Conservation (phyloP, 1,140 invertebrate species). For the Dendroctonus valens region DNA sequence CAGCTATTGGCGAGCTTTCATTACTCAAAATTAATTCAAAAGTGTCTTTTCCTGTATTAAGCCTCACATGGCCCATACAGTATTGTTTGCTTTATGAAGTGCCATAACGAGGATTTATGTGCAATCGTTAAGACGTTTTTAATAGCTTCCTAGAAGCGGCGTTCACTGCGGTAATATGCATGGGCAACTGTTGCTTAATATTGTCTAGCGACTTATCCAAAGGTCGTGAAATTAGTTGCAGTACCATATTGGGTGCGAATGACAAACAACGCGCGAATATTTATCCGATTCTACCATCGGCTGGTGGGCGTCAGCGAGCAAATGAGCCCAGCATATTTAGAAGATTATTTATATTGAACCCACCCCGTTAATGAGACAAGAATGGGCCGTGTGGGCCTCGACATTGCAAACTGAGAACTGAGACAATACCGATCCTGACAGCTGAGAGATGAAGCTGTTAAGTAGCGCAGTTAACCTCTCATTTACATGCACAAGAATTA, state of each 20-base stretch:
- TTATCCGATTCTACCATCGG: too few relatives aligned
- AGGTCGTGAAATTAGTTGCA: too few relatives aligned
- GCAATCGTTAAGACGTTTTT: constrained; percentile 15
- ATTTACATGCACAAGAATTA: too few relatives aligned
- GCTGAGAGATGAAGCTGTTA: neutral
- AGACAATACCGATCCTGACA: neutral
- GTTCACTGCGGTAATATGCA: neutral
- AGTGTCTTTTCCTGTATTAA: neutral
- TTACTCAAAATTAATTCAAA: neutral
- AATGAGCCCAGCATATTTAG: too few relatives aligned
- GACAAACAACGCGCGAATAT: too few relatives aligned
- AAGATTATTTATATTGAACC: neutral
- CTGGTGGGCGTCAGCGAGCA: too few relatives aligned
- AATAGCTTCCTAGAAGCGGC: constrained; percentile 13
- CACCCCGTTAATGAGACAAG: constrained; percentile 2
- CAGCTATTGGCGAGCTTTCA: neutral
- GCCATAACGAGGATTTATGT: constrained; percentile 17
- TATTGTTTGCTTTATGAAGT: constrained; percentile 16
- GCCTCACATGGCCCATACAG: constrained; percentile 8
- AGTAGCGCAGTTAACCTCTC: neutral
- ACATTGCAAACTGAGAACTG: neutral
- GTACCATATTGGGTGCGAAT: too few relatives aligned
- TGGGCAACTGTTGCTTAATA: too few relatives aligned
- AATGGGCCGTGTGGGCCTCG: neutral
- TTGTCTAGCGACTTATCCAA: too few relatives aligned